Evolutionary conservation across 1,140 invertebrate genomes (phyloP).

Genomic region (Sminthurides bifidus): DNA sequence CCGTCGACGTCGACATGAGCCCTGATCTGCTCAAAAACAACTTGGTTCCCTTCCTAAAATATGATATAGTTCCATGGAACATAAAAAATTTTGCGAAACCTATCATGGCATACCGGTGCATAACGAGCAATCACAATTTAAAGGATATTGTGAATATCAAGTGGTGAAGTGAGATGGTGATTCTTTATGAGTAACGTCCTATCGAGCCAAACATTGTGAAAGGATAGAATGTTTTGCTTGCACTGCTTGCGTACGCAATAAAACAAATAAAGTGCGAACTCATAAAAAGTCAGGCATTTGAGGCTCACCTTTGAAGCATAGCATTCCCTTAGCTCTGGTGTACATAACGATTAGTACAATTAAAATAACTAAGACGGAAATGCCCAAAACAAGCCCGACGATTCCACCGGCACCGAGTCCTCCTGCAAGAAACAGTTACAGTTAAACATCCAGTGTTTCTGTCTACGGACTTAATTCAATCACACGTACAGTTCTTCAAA

Average conservation of each 20-base stretch:
- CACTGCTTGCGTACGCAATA: background rate
- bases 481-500: background rate
- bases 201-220: too few species aligned
- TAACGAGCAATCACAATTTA: too few species aligned
- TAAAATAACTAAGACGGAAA: slow-evolving; percentile 27
- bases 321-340: slow-evolving; percentile 28
- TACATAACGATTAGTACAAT: slow-evolving; percentile 29
- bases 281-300: slow-evolving; percentile 26
- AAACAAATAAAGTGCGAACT: slow-evolving; percentile 13
- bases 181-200: background rate
- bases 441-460: background rate
- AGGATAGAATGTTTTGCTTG: background rate
- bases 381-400: slow-evolving; percentile 29
- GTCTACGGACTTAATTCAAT: background rate
- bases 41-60: too few species aligned
- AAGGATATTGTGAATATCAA: too few species aligned
- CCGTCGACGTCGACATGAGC: too few species aligned
- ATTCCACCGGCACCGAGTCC: slow-evolving; percentile 29
- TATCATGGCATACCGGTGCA: too few species aligned
- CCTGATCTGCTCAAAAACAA: too few species aligned
- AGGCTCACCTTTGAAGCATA: slow-evolving; percentile 31
- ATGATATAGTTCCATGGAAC: too few species aligned
- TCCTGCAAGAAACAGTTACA: slow-evolving; percentile 11
- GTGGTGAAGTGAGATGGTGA: too few species aligned
- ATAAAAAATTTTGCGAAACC: too few species aligned